phyloP scores from a whole-genome alignment of 2,888 invertebrate genomes.

The Harpagoxenus sublaevis region DNA sequence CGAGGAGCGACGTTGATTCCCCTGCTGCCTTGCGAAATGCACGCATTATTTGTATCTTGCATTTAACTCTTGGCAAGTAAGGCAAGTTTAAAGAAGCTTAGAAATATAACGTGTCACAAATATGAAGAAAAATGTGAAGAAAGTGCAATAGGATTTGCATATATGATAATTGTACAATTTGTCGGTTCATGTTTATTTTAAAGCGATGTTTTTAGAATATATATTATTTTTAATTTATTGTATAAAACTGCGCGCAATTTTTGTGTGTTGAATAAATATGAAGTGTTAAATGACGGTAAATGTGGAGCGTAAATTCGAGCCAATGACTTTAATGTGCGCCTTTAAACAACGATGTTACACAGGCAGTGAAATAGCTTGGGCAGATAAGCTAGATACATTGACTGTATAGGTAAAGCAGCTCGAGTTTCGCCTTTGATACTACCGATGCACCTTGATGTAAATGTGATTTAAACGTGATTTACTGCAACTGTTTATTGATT shows the following conservation, averaged over 20 bases:
- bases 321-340: constrained; percentile 17
- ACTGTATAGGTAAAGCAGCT: constrained; percentile 1
- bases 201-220: not conserved
- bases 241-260: not conserved
- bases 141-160: not conserved
- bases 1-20: constrained; percentile 27
- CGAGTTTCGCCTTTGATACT: not conserved
- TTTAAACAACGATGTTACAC: constrained; percentile 7
- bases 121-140: not conserved
- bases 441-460: constrained; percentile 4
- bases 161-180: not conserved
- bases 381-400: constrained; percentile 33
- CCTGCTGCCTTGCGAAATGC: not conserved
- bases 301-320: not conserved
- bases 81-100: not conserved
- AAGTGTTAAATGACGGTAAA: not conserved
- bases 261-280: not conserved
- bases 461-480: constrained; percentile 34
- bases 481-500: constrained; percentile 3
- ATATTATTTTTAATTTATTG: not conserved
- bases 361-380: constrained; percentile 19
- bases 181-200: not conserved
- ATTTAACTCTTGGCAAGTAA: not conserved
- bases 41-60: not conserved
- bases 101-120: not conserved